phyloP scores from a whole-genome alignment of 2,797 vertebrate species.

The Carapus acus region DNA sequence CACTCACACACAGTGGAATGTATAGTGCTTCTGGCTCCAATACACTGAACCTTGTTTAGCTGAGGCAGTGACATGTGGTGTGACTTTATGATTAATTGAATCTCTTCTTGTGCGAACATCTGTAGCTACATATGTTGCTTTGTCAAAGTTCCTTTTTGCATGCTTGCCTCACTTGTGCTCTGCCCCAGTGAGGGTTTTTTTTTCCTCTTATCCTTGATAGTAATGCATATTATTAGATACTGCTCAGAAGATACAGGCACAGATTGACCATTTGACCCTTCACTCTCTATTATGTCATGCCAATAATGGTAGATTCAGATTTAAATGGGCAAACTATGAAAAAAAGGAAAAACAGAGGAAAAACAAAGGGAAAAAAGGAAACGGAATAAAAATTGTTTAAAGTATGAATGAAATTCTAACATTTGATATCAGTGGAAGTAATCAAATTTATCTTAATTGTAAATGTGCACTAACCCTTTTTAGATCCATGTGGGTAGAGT shows the following conservation, averaged over 20 bases:
- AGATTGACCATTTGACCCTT: too few species aligned
- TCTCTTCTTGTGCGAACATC: conserved; percentile 56
- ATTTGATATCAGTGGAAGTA: too few species aligned
- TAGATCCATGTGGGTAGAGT: too few species aligned
- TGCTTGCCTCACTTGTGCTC: conserved; percentile 32
- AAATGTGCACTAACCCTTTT: too few species aligned
- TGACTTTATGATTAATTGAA: conserved; percentile 59
- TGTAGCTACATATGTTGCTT: conserved; percentile 59
- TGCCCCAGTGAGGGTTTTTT: conserved; percentile 3
- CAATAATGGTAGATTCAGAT: too few species aligned
- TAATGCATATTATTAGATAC: neutral
- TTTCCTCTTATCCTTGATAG: neutral
- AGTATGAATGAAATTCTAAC: too few species aligned
- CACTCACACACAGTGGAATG: conserved; percentile 28
- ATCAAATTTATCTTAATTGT: too few species aligned
- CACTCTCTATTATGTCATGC: too few species aligned
- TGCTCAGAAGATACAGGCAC: neutral
- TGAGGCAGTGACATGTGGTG: conserved; percentile 52
- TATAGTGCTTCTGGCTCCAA: conserved; percentile 56
- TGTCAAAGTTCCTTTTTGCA: conserved; percentile 40
- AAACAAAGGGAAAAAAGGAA: too few species aligned
- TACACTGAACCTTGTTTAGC: conserved; percentile 47
- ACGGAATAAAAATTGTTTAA: too few species aligned
- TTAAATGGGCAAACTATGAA: too few species aligned
- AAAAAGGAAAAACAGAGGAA: too few species aligned